Conservation (phyloP, 2,888 invertebrate genomes). For the Heliconius charithonia region DNA sequence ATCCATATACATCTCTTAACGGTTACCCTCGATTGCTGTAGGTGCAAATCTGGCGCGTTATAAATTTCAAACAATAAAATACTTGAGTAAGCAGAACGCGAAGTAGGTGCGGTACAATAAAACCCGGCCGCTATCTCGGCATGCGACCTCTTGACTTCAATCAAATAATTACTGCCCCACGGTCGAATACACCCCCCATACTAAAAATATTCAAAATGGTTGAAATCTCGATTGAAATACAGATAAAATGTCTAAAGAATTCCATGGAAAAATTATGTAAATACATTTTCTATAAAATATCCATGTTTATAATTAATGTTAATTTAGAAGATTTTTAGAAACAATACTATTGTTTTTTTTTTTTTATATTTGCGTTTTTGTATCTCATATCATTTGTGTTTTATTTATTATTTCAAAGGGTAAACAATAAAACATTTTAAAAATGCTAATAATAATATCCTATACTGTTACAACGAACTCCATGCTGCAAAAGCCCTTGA, state of each 20-base stretch:
- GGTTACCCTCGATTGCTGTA: constrained; percentile 76
- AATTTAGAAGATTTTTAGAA: neutral
- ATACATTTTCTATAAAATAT: neutral
- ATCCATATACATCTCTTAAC: constrained; percentile 52
- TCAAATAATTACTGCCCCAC: constrained; percentile 83
- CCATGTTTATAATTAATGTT: neutral
- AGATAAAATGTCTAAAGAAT: constrained; percentile 61
- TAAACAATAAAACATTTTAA: constrained; percentile 31
- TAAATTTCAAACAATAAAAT: constrained; percentile 67
- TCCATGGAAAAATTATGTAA: neutral
- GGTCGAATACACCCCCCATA: constrained; percentile 75
- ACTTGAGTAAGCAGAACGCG: constrained; percentile 61
- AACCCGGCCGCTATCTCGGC: constrained; percentile 73
- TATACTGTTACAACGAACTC: constrained; percentile 58
- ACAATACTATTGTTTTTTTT: neutral
- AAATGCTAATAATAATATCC: constrained; percentile 58
- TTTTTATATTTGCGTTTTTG: neutral
- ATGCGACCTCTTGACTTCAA: constrained; percentile 82
- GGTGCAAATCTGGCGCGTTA: constrained; percentile 73
- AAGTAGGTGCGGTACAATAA: constrained; percentile 68
- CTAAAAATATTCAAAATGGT: constrained; percentile 81
- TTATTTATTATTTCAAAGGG: constrained; percentile 10
- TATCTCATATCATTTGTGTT: neutral
- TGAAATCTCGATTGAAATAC: constrained; percentile 65
- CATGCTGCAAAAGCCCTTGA: constrained; percentile 79